Conservation (phyloP, 2,797 vertebrate genomes). For the Takifugu rubripes region DNA sequence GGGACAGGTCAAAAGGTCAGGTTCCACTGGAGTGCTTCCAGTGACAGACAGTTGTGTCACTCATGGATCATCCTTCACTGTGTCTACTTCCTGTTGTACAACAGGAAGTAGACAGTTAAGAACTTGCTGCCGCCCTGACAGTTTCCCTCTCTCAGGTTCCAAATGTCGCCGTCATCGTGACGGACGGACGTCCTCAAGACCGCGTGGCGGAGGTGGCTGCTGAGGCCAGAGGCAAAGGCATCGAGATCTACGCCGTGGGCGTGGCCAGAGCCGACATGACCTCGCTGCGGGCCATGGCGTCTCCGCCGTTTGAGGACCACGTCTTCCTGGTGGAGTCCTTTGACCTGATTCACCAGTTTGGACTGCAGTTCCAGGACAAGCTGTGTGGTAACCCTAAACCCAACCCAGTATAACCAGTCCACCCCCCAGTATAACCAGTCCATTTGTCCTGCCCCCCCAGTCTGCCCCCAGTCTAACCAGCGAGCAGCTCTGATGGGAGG, state of each 20-base stretch:
- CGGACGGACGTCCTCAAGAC: constrained; percentile 94
- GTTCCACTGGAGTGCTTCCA: too few relatives aligned
- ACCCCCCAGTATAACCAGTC: too few relatives aligned
- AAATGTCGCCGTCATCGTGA: constrained; percentile 89
- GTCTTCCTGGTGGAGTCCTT: constrained; percentile 97
- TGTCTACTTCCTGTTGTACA: too few relatives aligned
- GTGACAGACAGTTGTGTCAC: too few relatives aligned
- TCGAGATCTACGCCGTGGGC: constrained; percentile 94
- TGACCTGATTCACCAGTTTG: constrained; percentile 93
- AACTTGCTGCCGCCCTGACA: background rate
- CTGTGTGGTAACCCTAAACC: constrained; percentile 66
- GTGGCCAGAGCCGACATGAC: constrained; percentile 93
- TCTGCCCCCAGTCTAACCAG: too few relatives aligned
- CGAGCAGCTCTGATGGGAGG: too few relatives aligned
- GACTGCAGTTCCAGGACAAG: constrained; percentile 91
- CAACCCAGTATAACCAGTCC: too few relatives aligned
- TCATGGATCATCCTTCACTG: too few relatives aligned
- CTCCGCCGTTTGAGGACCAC: constrained; percentile 88
- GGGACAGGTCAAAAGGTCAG: constrained; percentile 81
- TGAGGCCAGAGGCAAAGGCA: constrained; percentile 85
- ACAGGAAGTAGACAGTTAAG: too few relatives aligned
- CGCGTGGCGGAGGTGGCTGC: constrained; percentile 90
- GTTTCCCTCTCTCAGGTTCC: constrained; percentile 61
- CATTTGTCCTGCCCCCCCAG: too few relatives aligned
- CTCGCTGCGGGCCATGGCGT: constrained; percentile 93